Percentiles rank a stretch among this genome's conserved stretches.
Conservation (phyloP, 2,113 vertebrate species). For the Rhea pennata region DNA sequence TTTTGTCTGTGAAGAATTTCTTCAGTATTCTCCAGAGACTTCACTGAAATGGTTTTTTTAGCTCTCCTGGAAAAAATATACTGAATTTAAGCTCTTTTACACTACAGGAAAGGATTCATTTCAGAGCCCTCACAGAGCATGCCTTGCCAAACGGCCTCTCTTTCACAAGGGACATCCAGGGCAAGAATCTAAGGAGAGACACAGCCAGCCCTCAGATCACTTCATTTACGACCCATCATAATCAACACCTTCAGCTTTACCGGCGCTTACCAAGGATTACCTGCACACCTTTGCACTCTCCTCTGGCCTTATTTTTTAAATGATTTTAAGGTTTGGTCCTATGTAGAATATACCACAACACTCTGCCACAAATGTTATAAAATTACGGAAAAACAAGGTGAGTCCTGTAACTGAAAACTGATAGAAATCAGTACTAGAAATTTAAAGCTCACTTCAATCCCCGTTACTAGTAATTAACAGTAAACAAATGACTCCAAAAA, state of each 20-base stretch:
- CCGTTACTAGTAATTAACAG: not conserved
- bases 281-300: not conserved
- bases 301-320: not conserved
- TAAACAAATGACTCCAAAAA: not conserved
- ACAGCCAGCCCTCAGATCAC: not conserved
- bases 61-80: not conserved
- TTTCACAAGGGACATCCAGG: not conserved
- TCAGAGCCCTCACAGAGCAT: not conserved
- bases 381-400: not conserved
- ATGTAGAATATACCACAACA: not conserved
- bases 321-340: not conserved
- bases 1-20: not conserved
- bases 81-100: not conserved
- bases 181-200: not conserved
- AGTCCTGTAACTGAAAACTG: not conserved
- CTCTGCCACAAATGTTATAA: accelerated
- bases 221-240: not conserved
- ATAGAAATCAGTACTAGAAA: not conserved
- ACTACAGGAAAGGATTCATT: not conserved
- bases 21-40: not conserved
- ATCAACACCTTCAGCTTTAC: not conserved
- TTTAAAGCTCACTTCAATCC: not conserved
- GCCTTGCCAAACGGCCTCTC: not conserved
- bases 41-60: not conserved
- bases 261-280: not conserved